phyloP scores from a whole-genome alignment of 2,797 vertebrate genomes.

The Gadopsis bispinosus region DNA sequence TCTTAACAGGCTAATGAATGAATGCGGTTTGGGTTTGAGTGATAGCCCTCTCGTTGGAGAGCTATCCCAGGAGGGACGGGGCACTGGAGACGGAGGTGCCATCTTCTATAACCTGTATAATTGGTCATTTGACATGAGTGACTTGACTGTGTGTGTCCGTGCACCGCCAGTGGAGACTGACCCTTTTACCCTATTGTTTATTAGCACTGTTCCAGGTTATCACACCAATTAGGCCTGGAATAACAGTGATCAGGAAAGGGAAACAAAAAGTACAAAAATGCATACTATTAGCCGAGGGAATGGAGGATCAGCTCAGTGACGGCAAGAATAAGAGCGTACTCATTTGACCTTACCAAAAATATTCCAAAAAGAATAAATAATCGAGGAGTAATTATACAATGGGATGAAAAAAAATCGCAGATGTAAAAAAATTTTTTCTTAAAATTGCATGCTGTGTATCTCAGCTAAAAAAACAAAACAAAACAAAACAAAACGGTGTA shows the following conservation, averaged over 20 bases:
- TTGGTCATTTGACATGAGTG: conserved; percentile 87
- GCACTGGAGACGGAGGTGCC: conserved; percentile 83
- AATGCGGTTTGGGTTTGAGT: conserved; percentile 85
- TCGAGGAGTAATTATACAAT: conserved; percentile 34
- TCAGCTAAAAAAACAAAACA: conserved; percentile 9
- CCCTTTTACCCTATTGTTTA: conserved; percentile 81
- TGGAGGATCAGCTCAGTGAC: not conserved
- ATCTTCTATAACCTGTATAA: conserved; percentile 85
- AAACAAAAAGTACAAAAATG: conserved; percentile 65
- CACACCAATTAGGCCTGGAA: conserved; percentile 75
- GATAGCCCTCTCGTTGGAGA: conserved; percentile 82
- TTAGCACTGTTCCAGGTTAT: conserved; percentile 79
- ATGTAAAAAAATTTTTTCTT: conserved; percentile 32
- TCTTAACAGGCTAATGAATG: conserved; percentile 86
- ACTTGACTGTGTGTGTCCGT: conserved; percentile 80
- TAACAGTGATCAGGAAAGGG: conserved; percentile 64
- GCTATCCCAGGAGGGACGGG: conserved; percentile 81
- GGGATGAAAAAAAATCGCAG: conserved; percentile 16
- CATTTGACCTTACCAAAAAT: conserved; percentile 48
- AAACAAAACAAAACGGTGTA: not conserved
- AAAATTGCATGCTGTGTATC: conserved; percentile 18
- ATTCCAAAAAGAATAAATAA: conserved; percentile 40
- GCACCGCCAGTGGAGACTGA: conserved; percentile 70
- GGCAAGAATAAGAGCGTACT: conserved; percentile 16
- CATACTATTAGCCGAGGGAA: conserved; percentile 52